Evolutionary conservation across 2,888 invertebrate species (phyloP).

Genomic region (Harpagoxenus sublaevis): DNA sequence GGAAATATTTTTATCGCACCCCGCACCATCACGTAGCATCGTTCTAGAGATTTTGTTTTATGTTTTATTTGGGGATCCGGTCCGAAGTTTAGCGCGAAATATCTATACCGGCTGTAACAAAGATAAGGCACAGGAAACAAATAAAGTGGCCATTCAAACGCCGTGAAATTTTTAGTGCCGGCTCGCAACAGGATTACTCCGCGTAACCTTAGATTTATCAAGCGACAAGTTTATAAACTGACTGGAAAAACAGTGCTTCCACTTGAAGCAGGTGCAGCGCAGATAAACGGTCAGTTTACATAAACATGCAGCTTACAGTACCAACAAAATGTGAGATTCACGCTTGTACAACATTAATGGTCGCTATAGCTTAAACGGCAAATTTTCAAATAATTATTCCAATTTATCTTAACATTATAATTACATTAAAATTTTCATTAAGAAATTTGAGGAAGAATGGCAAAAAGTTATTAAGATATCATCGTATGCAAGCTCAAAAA

Average conservation of each 20-base stretch:
- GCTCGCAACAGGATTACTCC: conserved; percentile 53
- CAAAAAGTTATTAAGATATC: not conserved
- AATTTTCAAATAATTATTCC: not conserved
- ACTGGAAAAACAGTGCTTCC: conserved; percentile 29
- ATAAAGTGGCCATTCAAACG: conserved; percentile 52
- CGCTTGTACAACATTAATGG: not conserved
- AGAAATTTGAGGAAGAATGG: not conserved
- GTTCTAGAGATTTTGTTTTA: conserved; percentile 51
- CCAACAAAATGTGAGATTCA: not conserved
- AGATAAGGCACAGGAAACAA: conserved; percentile 60
- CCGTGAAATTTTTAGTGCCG: conserved; percentile 54
- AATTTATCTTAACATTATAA: not conserved
- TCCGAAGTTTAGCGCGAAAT: conserved; percentile 43
- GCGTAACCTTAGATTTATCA: conserved; percentile 36
- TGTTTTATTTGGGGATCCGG: conserved; percentile 44
- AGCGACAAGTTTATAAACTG: conserved; percentile 46
- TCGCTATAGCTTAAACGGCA: not conserved
- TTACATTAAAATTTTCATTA: not conserved
- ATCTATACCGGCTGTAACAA: conserved; percentile 46
- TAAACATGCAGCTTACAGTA: conserved; percentile 4
- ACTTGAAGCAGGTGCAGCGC: conserved; percentile 40
- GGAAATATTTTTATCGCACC: conserved; percentile 62
- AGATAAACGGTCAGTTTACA: conserved; percentile 21
- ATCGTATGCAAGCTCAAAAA: not conserved
- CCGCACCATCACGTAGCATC: not conserved